Base-by-base conservation (phyloP, 2,797 vertebrate genomes). In the Furcifer pardalis region DNA sequence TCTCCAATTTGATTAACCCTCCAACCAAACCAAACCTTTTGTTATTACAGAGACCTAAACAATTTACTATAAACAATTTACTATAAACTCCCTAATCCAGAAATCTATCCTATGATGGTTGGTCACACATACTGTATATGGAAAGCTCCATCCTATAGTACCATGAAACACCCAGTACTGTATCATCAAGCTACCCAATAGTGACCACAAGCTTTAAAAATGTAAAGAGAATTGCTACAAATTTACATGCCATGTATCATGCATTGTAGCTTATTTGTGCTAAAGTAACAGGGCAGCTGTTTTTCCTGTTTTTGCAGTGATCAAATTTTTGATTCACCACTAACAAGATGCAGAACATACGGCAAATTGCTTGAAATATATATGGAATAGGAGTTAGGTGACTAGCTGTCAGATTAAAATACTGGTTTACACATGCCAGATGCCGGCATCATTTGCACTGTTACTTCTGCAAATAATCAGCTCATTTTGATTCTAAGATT, bases 331-430 rank as follows among this genome's bases (percentile, higher is more conserved):
- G 21, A 56, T 74, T 76, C 37, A 71, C 56, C 27, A 44, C 56
- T 82, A 89, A 88, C 40, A 85, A 15, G 79, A 72, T 37, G 86
- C 80, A 77, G 81, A 87, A 88, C 86, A 44, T 49, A 74, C 46
- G 0, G 81, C 32, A 46, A 83, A 62, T 62, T 87, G 69, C 71
- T 79, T 89, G 79, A 90, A 90, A 84, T 46, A 86, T 12, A 84
- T 46, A 86, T 12, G 19, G 86, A 84, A 71, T 40, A 88, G 71
- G 79, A 8, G 23, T 17, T 42, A 68, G 23, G 77, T 78, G 79
- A 42, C 49, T 79, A 76, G 52, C 65, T 90, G 80, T 77, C 1
- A 3, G 81, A 84, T 6, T 82, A n/a, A 89, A 87, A 46, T 4
- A 74, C 0, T 21, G 27, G 75, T 88, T 93, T 84, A 82, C 23